Conservation (phyloP, 2,797 vertebrate species). For the Acrossocheilus fasciatus region DNA sequence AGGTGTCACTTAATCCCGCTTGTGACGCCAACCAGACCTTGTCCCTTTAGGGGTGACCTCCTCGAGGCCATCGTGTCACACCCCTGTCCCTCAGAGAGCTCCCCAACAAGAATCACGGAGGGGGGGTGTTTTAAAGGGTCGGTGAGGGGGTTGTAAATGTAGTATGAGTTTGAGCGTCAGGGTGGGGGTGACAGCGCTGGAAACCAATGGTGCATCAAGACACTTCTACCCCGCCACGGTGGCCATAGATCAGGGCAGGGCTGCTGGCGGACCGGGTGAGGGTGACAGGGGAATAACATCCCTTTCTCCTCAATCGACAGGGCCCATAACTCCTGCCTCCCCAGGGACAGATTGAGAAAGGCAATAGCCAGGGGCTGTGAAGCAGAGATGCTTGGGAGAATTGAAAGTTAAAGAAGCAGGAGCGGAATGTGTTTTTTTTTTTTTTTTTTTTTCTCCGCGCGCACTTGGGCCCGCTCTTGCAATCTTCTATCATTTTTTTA, state of each 20-base stretch:
- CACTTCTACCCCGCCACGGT: constrained; percentile 79
- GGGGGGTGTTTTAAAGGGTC: constrained; percentile 73
- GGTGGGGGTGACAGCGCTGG: constrained; percentile 75
- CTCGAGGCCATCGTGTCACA: constrained; percentile 71
- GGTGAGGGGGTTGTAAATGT: constrained; percentile 64
- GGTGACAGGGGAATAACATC: constrained; percentile 99
- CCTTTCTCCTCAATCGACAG: constrained; percentile 99
- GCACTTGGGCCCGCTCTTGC: background rate
- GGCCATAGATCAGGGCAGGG: constrained; percentile 94
- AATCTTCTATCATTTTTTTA: constrained; percentile 11
- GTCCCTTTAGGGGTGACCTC: constrained; percentile 67
- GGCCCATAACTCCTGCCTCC: constrained; percentile 99
- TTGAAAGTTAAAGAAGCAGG: constrained; percentile 98
- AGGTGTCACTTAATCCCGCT: constrained; percentile 42
- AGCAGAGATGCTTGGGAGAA: constrained; percentile 95
- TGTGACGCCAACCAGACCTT: constrained; percentile 52
- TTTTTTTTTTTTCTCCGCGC: background rate
- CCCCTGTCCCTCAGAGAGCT: constrained; percentile 76
- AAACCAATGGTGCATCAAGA: constrained; percentile 79
- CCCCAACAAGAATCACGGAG: constrained; percentile 49
- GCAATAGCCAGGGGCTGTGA: constrained; percentile 97
- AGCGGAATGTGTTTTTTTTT: constrained; percentile 53
- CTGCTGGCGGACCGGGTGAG: constrained; percentile 87
- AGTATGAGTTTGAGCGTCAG: constrained; percentile 75
- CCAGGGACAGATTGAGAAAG: constrained; percentile 99